phyloP scores from a whole-genome alignment of 2,888 invertebrate species.

The Leptura quadrifasciata region DNA sequence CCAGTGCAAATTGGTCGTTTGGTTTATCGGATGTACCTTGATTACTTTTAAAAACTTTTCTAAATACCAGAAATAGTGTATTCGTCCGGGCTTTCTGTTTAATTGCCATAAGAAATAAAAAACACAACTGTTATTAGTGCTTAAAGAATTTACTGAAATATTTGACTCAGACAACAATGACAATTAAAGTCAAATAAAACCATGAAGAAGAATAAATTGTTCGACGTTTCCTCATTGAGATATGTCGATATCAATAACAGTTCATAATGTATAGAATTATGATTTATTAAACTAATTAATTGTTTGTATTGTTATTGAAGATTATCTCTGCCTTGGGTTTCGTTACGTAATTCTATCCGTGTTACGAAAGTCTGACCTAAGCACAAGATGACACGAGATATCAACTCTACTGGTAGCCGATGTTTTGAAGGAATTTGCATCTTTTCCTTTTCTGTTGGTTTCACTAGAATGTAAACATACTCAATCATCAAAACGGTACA shows the following conservation, averaged over 20 bases:
- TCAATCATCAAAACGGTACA: too few relatives aligned
- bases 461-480: not conserved
- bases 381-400: not conserved
- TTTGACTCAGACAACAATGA: too few relatives aligned
- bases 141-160: too few relatives aligned
- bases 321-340: not conserved
- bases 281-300: not conserved
- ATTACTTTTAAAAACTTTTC: too few relatives aligned
- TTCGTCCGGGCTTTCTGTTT: too few relatives aligned
- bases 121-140: too few relatives aligned
- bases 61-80: too few relatives aligned
- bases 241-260: not conserved
- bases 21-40: not conserved
- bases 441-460: not conserved
- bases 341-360: not conserved
- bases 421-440: not conserved
- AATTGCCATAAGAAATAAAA: too few relatives aligned
- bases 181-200: too few relatives aligned
- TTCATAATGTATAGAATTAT: not conserved
- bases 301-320: not conserved
- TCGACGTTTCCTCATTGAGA: not conserved
- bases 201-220: too few relatives aligned
- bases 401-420: not conserved
- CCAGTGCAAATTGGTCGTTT: not conserved
- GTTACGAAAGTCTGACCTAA: not conserved